Percentiles rank a stretch among this genome's conserved stretches.
These are phyloP conservation scores for Drosophila sucinea DNA, from an alignment of 1,140 invertebrate genomes.

Conservation along the genomic window DNA sequence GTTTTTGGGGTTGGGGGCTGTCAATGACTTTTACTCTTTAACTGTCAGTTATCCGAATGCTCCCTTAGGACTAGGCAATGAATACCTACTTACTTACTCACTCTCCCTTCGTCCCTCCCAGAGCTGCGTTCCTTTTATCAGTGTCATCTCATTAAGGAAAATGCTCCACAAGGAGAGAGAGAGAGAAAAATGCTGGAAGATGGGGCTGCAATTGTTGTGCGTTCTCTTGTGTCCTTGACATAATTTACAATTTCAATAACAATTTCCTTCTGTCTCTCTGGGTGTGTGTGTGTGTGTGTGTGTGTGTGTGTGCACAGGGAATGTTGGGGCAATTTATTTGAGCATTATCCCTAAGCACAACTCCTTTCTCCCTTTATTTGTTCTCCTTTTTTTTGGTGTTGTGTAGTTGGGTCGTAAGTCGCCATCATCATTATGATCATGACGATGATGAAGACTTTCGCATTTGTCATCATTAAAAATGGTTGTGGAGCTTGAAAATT, in stretches of 20 bases:
- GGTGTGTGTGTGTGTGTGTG: conserved; percentile 28
- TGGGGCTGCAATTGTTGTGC: not conserved
- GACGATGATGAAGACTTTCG: conserved; percentile 36
- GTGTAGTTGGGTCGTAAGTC: conserved; percentile 44
- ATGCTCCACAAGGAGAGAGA: not conserved
- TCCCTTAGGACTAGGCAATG: conserved; percentile 40
- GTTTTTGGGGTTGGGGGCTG: conserved; percentile 32
- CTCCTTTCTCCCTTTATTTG: conserved; percentile 40
- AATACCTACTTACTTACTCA: not conserved
- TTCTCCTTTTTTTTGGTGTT: not conserved
- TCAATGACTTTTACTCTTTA: conserved; percentile 76
- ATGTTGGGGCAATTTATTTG: conserved; percentile 62
- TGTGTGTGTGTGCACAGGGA: conserved; percentile 20
- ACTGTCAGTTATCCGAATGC: conserved; percentile 62
- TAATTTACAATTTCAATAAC: conserved; percentile 80
- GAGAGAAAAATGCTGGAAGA: conserved; percentile 8
- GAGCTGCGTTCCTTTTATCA: conserved; percentile 3
- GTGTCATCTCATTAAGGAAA: conserved; percentile 35
- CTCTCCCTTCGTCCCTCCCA: not conserved
- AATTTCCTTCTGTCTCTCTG: conserved; percentile 30
- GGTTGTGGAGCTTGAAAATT: conserved; percentile 61
- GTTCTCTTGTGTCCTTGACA: conserved; percentile 68
- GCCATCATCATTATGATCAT: conserved; percentile 58
- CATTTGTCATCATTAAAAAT: conserved; percentile 78
- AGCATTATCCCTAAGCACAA: conserved; percentile 59